Percentiles rank a stretch among this genome's conserved stretches.
Conservation (phyloP, 2,888 invertebrate species). For the Podotricha telesiphe region DNA sequence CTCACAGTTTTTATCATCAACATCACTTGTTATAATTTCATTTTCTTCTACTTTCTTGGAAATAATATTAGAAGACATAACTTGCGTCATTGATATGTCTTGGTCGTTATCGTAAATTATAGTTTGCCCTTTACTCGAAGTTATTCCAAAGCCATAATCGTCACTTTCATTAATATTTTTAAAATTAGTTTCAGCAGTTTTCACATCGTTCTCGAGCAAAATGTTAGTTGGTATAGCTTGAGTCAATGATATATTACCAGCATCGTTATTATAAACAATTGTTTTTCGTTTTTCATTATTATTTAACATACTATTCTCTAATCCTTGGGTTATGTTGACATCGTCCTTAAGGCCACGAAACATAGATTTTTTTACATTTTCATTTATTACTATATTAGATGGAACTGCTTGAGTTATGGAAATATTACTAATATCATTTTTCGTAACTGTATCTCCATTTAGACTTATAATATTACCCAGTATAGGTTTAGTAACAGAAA, state of each 20-base stretch:
- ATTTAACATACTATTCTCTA: slow-evolving; percentile 15
- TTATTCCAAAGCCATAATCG: not conserved
- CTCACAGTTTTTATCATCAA: not conserved
- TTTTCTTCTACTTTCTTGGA: slow-evolving; percentile 4
- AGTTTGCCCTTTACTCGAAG: slow-evolving; percentile 9
- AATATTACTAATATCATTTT: slow-evolving; percentile 27
- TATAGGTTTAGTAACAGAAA: slow-evolving; percentile 54
- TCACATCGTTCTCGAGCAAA: slow-evolving; percentile 14
- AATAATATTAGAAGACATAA: slow-evolving; percentile 38
- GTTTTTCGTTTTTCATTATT: slow-evolving; percentile 48
- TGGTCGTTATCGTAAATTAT: slow-evolving; percentile 25
- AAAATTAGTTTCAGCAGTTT: not conserved
- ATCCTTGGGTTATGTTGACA: slow-evolving; percentile 22
- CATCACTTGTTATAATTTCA: not conserved
- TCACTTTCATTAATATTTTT: slow-evolving; percentile 1
- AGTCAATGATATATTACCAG: slow-evolving; percentile 52
- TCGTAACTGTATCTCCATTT: not conserved
- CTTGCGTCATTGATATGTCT: not conserved
- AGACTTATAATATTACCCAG: slow-evolving; percentile 29
- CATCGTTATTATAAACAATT: slow-evolving; percentile 48
- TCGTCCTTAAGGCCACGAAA: slow-evolving; percentile 1
- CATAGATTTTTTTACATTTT: slow-evolving; percentile 18
- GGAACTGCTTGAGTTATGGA: slow-evolving; percentile 31
- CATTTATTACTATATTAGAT: slow-evolving; percentile 29
- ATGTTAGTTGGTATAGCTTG: slow-evolving; percentile 46